These are phyloP conservation scores for Nemoura dubitans DNA, from an alignment of 2,888 invertebrate species.

Conservation along the genomic window DNA sequence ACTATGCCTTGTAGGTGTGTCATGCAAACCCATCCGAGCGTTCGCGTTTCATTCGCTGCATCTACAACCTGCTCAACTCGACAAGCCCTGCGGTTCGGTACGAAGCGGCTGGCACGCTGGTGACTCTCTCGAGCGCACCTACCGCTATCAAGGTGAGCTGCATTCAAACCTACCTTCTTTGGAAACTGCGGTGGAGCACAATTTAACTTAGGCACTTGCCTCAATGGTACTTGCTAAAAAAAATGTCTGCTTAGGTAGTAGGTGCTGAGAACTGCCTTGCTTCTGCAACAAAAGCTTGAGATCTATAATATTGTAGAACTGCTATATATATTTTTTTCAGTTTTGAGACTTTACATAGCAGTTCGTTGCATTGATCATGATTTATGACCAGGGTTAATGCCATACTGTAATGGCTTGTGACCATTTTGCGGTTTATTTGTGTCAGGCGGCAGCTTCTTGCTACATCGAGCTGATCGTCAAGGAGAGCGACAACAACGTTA, in stretches of 20 bases:
- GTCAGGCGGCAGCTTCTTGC: constrained; percentile 90
- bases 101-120: constrained; percentile 97
- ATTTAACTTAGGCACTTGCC: too few relatives aligned
- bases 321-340: too few relatives aligned
- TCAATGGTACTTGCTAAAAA: too few relatives aligned
- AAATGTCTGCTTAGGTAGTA: too few relatives aligned
- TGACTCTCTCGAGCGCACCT: constrained; percentile 96
- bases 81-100: constrained; percentile 96
- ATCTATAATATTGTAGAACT: too few relatives aligned
- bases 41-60: constrained; percentile 96
- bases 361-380: too few relatives aligned
- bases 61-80: constrained; percentile 96
- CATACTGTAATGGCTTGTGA: not conserved
- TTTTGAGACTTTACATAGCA: too few relatives aligned
- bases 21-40: constrained; percentile 96
- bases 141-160: constrained; percentile 85
- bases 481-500: constrained; percentile 99
- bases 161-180: not conserved
- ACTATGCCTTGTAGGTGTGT: constrained; percentile 74
- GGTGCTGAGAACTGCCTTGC: too few relatives aligned
- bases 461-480: constrained; percentile 99
- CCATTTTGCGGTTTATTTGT: not conserved
- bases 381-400: too few relatives aligned
- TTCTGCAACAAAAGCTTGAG: too few relatives aligned
- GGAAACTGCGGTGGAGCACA: not conserved